Base-by-base conservation (phyloP, 2,888 invertebrate genomes). In the Stenotaenia linearis region DNA sequence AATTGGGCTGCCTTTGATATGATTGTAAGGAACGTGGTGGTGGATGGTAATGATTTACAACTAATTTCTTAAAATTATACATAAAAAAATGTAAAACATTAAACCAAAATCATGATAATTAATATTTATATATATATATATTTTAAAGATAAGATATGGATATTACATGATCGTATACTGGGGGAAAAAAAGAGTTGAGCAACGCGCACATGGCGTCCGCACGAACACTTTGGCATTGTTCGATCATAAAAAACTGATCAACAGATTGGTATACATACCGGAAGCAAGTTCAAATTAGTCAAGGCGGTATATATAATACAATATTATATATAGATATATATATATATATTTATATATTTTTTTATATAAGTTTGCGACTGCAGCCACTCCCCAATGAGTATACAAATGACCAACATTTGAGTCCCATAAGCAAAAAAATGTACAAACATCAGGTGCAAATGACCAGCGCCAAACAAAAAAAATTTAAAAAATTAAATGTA, bases 341-440 rank as follows among this genome's bases (percentile, higher is more conserved):
- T 23, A 79, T 56, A 78, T 69, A 79, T 78, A 79, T 79, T 50
- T 69, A 50, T 56, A 50, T 56, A 78, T 75, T 32, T 75, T 32
- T 21, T 75, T 30, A 23, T 37, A 75, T 75, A 75, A 75, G 35
- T 30, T 75, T 32, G 35, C 76, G 37, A 75, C 37, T 75, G 37
- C 32, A 75, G 37, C 76, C 76, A 75, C 32, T 37, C 37, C 37
- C 76, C 37, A 69, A 69, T 69, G 69, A 69, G 69, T 69, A 69
- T 69, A 69, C 69, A 69, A 69, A 28, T 69, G 28, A 40, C 45
- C 23, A 78, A 37, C 78, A 78, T 78, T 78, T 78, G 78, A 78
- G 78, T 78, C 78, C 78, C 78, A 78, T 78, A 78, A 78, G 78
- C 78, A 78, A 78, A 78, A 78, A 78, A 75, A 61, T 78, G 77